Evolutionary conservation across 2,888 invertebrate genomes (phyloP).

Genomic region (Cosmia trapezina): DNA sequence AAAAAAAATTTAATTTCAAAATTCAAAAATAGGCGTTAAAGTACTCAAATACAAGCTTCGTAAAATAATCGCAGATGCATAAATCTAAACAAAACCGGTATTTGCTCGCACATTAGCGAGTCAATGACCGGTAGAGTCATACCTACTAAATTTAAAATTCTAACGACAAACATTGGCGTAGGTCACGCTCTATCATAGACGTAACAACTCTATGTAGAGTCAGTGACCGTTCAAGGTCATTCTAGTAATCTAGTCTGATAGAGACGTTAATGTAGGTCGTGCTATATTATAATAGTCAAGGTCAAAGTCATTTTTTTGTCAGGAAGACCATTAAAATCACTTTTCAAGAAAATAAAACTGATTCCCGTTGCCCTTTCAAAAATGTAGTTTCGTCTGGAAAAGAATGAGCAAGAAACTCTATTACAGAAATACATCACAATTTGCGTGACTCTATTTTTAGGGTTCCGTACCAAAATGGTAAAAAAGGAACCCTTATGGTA

Average conservation of each 20-base stretch:
- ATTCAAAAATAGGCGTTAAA: too few relatives aligned
- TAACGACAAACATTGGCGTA: constrained; percentile 41
- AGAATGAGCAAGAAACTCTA: background rate
- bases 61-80: background rate
- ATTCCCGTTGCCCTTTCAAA: background rate
- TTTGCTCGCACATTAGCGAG: constrained; percentile 16
- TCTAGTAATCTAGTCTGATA: constrained; percentile 24
- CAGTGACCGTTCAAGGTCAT: constrained; percentile 54
- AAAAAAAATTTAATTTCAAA: too few relatives aligned
- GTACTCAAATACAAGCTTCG: too few relatives aligned
- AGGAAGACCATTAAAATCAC: background rate
- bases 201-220: constrained; percentile 46
- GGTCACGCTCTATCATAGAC: constrained; percentile 56
- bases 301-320: background rate
- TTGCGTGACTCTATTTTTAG: constrained; percentile 34
- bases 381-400: background rate
- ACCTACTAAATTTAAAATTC: constrained; percentile 43
- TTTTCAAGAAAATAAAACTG: too few relatives aligned
- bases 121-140: constrained; percentile 56
- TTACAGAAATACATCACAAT: background rate
- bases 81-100: constrained; percentile 4
- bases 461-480: too few relatives aligned
- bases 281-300: constrained; percentile 10
- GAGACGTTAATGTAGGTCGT: constrained; percentile 56
- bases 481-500: too few relatives aligned